A percentile compares a stretch with the other conserved stretches of the same genome.
These are phyloP conservation scores for Chaetorhynchus papuensis DNA, from an alignment of 2,113 vertebrate genomes.

Conservation along the genomic window DNA sequence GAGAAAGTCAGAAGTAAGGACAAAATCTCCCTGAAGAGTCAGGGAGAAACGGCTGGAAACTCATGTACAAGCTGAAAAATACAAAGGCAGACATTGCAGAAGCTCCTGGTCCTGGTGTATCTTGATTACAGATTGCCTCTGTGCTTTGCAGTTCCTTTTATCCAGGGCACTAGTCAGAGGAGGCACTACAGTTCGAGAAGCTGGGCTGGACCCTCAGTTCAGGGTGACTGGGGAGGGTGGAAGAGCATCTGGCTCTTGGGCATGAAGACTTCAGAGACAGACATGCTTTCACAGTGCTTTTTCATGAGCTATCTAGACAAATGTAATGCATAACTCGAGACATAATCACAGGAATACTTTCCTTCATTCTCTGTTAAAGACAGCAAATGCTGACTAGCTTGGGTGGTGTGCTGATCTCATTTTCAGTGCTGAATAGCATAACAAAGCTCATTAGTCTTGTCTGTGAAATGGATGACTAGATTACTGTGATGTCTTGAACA, in stretches of 20 bases:
- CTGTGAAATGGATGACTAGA: background rate
- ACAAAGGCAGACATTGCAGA: accelerated
- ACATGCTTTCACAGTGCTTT: background rate
- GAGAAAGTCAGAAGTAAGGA: background rate
- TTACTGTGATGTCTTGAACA: background rate
- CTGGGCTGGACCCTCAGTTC: background rate
- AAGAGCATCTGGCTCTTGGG: background rate
- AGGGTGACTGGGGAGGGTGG: background rate
- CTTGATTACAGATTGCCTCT: background rate
- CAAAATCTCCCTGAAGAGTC: background rate
- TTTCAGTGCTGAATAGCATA: background rate
- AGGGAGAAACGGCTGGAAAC: background rate
- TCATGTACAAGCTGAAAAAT: background rate
- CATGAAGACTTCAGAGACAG: background rate
- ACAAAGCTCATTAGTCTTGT: background rate
- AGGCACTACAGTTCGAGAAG: background rate
- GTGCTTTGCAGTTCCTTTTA: background rate
- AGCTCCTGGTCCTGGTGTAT: background rate
- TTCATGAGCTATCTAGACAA: background rate
- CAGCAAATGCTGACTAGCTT: background rate
- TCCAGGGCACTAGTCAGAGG: background rate
- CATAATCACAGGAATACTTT: background rate
- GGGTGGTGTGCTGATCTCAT: background rate
- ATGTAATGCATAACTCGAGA: background rate
- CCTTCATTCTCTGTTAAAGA: background rate